A percentile compares a stretch with the other conserved stretches of the same genome.
These are phyloP conservation scores for Xiphorhynchus erythropygius DNA, from an alignment of 2,797 vertebrate species.

Conservation along the genomic window DNA sequence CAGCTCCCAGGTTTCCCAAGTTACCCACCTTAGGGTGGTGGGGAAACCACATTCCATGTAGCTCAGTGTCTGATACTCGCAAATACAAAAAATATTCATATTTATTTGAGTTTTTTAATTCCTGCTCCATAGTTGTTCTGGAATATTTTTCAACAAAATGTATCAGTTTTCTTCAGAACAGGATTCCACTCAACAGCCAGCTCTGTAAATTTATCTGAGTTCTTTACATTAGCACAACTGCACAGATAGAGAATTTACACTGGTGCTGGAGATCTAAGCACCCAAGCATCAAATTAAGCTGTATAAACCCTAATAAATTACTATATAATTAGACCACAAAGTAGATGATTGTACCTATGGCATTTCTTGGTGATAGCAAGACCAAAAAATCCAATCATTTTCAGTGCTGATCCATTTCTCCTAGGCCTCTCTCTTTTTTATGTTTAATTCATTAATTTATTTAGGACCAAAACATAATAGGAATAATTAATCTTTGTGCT, in stretches of 20 bases:
- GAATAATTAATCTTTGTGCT: background rate
- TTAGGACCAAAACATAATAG: background rate
- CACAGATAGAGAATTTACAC: background rate
- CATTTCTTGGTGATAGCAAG: background rate
- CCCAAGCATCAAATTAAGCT: constrained; percentile 15
- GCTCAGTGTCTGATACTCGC: background rate
- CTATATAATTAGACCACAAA: background rate
- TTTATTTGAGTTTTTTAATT: background rate
- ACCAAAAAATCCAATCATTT: background rate
- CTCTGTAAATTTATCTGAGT: background rate
- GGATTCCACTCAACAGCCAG: background rate
- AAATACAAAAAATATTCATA: background rate
- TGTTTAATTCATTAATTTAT: background rate
- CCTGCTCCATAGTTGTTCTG: background rate
- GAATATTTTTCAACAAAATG: background rate
- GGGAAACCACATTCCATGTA: background rate
- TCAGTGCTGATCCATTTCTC: background rate
- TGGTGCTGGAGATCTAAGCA: background rate
- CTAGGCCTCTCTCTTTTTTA: background rate
- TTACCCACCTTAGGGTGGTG: accelerated
- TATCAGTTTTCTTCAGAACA: background rate
- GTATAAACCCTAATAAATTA: background rate
- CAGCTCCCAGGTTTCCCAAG: background rate
- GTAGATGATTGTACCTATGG: background rate
- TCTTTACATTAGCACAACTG: background rate